Evolutionary conservation across 1,140 invertebrate genomes (phyloP).

Genomic region (Drosophila gunungcola): DNA sequence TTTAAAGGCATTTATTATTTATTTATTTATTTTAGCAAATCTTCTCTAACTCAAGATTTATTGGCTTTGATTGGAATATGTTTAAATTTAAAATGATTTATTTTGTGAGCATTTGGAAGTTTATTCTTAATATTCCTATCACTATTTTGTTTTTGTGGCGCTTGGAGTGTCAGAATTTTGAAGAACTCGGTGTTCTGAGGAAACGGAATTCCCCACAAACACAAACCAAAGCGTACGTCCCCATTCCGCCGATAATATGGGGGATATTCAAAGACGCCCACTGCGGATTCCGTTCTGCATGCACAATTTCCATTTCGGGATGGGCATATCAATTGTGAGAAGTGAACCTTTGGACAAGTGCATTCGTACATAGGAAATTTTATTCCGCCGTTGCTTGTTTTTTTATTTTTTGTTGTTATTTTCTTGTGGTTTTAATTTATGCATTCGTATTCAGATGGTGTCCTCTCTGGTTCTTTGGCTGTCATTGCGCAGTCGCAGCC

Average conservation of each 20-base stretch:
- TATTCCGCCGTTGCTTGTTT: constrained; percentile 35
- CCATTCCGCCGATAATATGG: constrained; percentile 33
- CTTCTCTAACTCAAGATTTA: no score
- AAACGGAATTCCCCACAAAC: constrained; percentile 45
- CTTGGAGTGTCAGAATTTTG: constrained; percentile 8
- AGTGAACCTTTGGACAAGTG: constrained; percentile 77
- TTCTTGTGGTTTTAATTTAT: constrained; percentile 71
- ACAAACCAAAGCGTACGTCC: constrained; percentile 14
- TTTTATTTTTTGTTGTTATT: neutral
- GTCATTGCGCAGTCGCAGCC: constrained; percentile 50
- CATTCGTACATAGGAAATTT: constrained; percentile 80
- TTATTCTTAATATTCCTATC: neutral
- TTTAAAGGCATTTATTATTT: no score
- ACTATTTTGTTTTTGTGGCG: constrained; percentile 8
- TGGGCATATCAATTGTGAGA: constrained; percentile 35
- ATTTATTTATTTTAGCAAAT: no score
- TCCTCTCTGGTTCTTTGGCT: constrained; percentile 40
- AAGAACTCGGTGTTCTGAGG: constrained; percentile 7
- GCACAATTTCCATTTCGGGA: constrained; percentile 52
- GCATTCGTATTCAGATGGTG: constrained; percentile 73
- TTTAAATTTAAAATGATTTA: neutral
- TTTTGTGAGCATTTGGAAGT: neutral
- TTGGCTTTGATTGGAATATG: neutral
- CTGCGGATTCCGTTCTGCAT: constrained; percentile 59
- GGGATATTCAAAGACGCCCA: constrained; percentile 14